Evolutionary conservation across 1,140 invertebrate genomes (phyloP), one percentile per base, ranked within the genome.

Genomic region (Drosophila oshimai): DNA sequence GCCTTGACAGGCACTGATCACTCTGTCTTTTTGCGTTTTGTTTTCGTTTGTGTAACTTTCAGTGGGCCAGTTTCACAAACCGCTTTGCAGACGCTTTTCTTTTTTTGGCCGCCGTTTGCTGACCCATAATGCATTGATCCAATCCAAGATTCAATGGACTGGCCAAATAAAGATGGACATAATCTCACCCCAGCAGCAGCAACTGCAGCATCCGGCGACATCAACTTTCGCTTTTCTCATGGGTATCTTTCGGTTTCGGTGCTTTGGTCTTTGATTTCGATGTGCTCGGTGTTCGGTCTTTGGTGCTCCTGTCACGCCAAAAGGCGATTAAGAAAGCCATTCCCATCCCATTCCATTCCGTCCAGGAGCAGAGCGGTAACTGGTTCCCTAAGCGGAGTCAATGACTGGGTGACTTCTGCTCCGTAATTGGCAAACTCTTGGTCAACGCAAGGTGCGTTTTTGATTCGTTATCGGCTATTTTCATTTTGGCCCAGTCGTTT

Each of bases 191-290:
- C 39, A 61, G 36, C 45, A 57, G 46, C 61, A 62, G 68, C 60
- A 61, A 44, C 45, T 70, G 46, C 61, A 62, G 68, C 60, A 81
- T 83, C 77, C 77, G 77, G 77, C 71, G 76, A 81, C 50, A 72
- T 83, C 49, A 74, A 83, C 78, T 83, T 83, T 83, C 78, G 79
- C 78, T 83, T 84, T 83, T 76, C 60, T 39, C 47, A 65, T 28
- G 42, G 61, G 7, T 54, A 45, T 67, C n/a, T n/a, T n/a, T n/a
- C 26, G 6, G 22, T 46, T 5, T 45, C n/a, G 31, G 29, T 57
- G 26, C 58, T 58, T 67, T 24, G 20, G 17, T 12, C 2, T 20
- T 28, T 24, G 6, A 20, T n/a, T 12, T 51, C n/a, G n/a, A n/a
- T n/a, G n/a, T n/a, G n/a, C n/a, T 51, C 10, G 22, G 24, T 7